A percentile compares a stretch with the other conserved stretches of the same genome.
These are phyloP conservation scores for Heloderma charlesbogerti DNA, from an alignment of 2,113 vertebrate species.

Conservation along the genomic window DNA sequence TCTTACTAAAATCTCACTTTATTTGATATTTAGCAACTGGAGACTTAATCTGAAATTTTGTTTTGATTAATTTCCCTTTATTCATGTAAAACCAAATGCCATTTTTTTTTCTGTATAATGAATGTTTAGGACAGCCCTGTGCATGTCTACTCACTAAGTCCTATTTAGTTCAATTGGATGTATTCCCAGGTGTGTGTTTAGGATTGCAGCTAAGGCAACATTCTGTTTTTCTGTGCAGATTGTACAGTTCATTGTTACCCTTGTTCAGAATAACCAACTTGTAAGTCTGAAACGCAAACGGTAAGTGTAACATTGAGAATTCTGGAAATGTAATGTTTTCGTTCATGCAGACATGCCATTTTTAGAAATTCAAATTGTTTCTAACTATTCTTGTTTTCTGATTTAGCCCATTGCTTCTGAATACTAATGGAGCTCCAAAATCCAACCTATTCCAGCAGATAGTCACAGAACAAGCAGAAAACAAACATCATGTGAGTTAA, in stretches of 20 bases:
- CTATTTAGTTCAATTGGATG: neutral
- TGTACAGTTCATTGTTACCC: slow-evolving; percentile 94
- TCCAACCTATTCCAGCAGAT: slow-evolving; percentile 91
- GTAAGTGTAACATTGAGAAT: slow-evolving; percentile 70
- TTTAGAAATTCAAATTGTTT: neutral
- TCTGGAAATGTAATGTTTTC: neutral
- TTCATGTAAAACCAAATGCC: neutral
- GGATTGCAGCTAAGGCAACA: neutral
- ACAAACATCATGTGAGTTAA: slow-evolving; percentile 81
- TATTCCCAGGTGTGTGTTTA: neutral
- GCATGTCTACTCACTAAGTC: neutral
- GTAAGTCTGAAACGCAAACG: slow-evolving; percentile 96
- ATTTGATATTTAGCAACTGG: neutral
- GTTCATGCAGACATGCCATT: neutral
- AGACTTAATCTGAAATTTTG: neutral
- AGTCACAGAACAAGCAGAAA: slow-evolving; percentile 87
- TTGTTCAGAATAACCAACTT: slow-evolving; percentile 94
- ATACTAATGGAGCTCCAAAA: slow-evolving; percentile 89
- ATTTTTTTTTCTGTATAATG: neutral
- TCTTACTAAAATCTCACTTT: neutral
- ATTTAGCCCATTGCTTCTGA: slow-evolving; percentile 89
- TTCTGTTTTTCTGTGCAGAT: slow-evolving; percentile 79
- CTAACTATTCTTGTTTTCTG: slow-evolving; percentile 20
- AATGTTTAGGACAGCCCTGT: neutral
- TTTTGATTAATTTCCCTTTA: neutral